Base-by-base conservation (phyloP, 1,140 invertebrate genomes). In the Drosophila funebris region DNA sequence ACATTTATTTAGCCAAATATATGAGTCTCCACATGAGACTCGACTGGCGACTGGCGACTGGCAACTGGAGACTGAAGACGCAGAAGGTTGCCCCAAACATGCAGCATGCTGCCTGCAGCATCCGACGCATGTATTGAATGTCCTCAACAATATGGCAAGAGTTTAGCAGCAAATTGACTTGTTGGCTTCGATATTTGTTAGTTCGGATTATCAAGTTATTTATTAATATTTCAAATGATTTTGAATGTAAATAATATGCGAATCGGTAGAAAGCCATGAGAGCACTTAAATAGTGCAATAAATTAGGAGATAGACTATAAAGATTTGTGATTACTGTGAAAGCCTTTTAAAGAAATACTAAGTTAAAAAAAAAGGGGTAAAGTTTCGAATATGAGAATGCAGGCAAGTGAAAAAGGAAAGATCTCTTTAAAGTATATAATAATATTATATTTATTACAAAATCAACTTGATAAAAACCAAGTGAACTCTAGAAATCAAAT, bases 1-100 rank as follows among this genome's bases (percentile, higher is more conserved):
- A 70, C 73, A 85, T 85, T 84, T 80, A 60, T 69, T 61, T 63
- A 58, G 36, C 54, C 66, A 69, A 69, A 75, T 74, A 70, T 50
- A 64, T 77, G 62, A 61, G 63, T 56, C 11, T 33, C 33, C 33
- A 39, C 14, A 52, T 29, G 4, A 50, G 14, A 27, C 24, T 27
- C 27, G 22, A 48, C 24, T 48, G 4, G 11, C 0, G 8, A 8
- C 4, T 22, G n/a, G n/a, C n/a, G n/a, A n/a, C n/a, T n/a, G n/a
- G n/a, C 27, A 11, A 48, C 24, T 48, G 4, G 11, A 0, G 8
- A 8, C 4, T 22, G 41, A 3, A 44, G 41, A 44, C 16, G 8
- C n/a, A 13, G 22, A n/a, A 46, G 22, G n/a, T 13, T 22, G 41
- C 20, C 37, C 13, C 13, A 39, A 46, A 46, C 44, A 46, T 27